phyloP scores from a whole-genome alignment of 2,113 vertebrate genomes.

The Peromyscus leucopus region DNA sequence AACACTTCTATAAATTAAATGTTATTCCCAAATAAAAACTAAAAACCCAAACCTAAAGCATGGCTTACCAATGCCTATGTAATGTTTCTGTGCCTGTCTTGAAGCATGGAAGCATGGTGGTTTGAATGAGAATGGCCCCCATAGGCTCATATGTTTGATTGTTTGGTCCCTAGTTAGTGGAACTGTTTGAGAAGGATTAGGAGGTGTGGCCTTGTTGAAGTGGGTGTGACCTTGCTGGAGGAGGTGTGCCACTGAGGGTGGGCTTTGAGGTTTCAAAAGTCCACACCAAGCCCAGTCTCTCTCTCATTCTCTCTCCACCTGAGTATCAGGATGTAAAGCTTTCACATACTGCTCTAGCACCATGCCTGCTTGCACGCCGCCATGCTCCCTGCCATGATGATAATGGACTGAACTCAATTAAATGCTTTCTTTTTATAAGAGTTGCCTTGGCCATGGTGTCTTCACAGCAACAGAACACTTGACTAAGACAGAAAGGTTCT shows the following conservation, averaged over 20 bases:
- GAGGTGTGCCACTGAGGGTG: not conserved
- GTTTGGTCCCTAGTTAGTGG: not conserved
- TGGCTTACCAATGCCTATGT: not conserved
- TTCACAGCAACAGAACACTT: not conserved
- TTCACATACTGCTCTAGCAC: not conserved
- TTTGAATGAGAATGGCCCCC: not conserved
- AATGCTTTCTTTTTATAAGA: not conserved
- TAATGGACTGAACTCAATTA: not conserved
- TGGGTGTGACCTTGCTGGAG: no score
- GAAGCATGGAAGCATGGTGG: not conserved
- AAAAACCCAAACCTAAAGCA: not conserved
- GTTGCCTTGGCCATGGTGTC: not conserved
- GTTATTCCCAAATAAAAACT: constrained; percentile 14
- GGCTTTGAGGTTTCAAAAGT: not conserved
- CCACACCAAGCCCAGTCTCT: no score
- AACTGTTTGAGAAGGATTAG: not conserved
- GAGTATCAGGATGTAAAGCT: not conserved
- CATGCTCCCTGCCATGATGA: not conserved
- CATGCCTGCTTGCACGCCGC: not conserved
- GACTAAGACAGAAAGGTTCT: not conserved
- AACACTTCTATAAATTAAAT: constrained; percentile 24
- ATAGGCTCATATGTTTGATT: not conserved
- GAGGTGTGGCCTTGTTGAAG: no score
- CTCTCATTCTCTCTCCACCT: not conserved
- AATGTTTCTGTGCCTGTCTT: not conserved